phyloP scores from a whole-genome alignment of 2,888 invertebrate species.

The Agrilus cyanescens region DNA sequence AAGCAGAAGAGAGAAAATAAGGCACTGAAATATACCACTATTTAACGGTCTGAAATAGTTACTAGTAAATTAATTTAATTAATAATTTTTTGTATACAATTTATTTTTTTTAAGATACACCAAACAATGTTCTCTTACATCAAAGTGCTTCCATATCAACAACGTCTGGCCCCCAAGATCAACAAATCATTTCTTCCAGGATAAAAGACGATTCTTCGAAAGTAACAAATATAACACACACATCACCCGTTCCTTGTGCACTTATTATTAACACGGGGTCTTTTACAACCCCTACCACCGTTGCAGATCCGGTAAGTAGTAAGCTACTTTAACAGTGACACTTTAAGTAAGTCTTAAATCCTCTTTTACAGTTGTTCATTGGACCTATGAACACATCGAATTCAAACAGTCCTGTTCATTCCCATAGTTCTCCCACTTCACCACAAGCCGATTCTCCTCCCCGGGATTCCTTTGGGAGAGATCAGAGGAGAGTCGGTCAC shows the following conservation, averaged over 20 bases:
- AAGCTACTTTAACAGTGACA: background rate
- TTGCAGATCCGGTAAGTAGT: conserved; percentile 25
- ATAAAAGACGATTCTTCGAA: conserved; percentile 27
- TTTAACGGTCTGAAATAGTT: no score
- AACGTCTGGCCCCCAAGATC: conserved; percentile 11
- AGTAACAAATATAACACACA: conserved; percentile 40
- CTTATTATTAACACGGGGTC: conserved; percentile 33
- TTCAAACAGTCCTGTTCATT: conserved; percentile 35
- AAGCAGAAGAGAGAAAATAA: no score
- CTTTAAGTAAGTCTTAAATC: background rate
- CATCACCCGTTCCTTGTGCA: conserved; percentile 30
- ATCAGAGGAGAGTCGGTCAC: conserved; percentile 76
- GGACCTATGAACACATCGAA: conserved; percentile 25
- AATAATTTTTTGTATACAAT: no score
- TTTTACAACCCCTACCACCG: conserved; percentile 5
- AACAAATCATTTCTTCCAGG: conserved; percentile 14
- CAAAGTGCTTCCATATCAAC: conserved; percentile 16
- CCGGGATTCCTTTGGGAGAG: conserved; percentile 42
- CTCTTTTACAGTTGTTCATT: background rate
- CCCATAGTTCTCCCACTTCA: conserved; percentile 49
- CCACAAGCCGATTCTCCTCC: conserved; percentile 41
- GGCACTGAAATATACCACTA: no score
- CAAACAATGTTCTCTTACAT: conserved; percentile 15
- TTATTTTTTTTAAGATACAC: conserved; percentile 12
- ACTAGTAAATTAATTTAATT: no score